Evolutionary conservation across 35 echinoderm and acorn worm genomes (phyloP), one percentile per base, ranked within the genome.

Genomic region (Diadema setosum): DNA sequence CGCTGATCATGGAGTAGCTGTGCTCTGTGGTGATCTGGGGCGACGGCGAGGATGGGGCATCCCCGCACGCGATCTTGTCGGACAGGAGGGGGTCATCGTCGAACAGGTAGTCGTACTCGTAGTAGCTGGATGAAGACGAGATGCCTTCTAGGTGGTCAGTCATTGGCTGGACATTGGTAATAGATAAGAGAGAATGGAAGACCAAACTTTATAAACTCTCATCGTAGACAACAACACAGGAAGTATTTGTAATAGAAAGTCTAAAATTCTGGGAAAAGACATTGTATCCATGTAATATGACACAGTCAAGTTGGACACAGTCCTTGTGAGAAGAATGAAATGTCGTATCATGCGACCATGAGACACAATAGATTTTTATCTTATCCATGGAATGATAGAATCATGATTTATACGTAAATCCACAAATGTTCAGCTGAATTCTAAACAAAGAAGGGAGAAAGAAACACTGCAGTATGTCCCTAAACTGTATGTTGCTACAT

Each of bases 11-110:
- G 30, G 61, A 73, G 61, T 90, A 90, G 81, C 80, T 90, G 44
- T 90, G 88, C 33, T 90, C 88, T 4, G 80, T 36, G 24, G 82
- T 58, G 80, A 90, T 90, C 80, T 90, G 88, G 14, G 73, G 73
- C 25, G 58, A 81, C 7, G 80, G 41, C 4, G 88, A 81, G 5
- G 81, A 83, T 2, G 23, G 11, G 26, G 43, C 42, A 1, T 81
- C 80, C 15, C 88, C 88, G 5, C 58, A 64, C n/a, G 65, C 59
- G 39, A 83, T 39, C 55, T 61, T 83, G 44, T 90, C 88, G 39
- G 73, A 8, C 18, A 90, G 59, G 34, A 90, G 50, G 11, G 88
- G 88, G 81, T 90, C 73, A 78, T 78, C 88, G 39, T 90, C 88
- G 41, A 90, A 90, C 80, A 90, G 81, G 59, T 82, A 70, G 57